Conservation (phyloP, 2,888 invertebrate species). For the Limnephilus auricula region DNA sequence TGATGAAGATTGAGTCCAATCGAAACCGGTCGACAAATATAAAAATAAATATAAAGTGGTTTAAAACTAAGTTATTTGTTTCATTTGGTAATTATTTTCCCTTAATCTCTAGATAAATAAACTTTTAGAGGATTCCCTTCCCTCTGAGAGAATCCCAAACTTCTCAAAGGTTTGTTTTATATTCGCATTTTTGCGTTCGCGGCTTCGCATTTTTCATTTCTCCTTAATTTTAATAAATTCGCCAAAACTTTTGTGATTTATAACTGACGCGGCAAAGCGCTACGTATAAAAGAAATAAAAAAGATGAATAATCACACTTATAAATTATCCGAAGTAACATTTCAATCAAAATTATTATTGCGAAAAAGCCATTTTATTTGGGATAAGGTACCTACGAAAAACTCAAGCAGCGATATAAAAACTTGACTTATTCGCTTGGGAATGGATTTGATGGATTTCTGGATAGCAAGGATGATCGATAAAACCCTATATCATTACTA, state of each 20-base stretch:
- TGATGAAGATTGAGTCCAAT: too few relatives aligned
- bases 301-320: neutral
- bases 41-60: too few relatives aligned
- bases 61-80: too few relatives aligned
- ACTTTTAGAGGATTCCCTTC: neutral
- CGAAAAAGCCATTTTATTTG: neutral
- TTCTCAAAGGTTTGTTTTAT: neutral
- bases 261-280: neutral
- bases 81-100: too few relatives aligned
- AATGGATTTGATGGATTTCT: neutral
- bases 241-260: neutral
- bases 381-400: neutral
- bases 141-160: neutral
- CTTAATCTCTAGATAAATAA: neutral
- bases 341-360: neutral
- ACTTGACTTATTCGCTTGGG: neutral
- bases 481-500: too few relatives aligned
- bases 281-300: neutral
- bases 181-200: neutral
- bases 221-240: conserved; percentile 2
- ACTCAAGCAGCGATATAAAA: neutral
- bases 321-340: neutral
- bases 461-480: too few relatives aligned
- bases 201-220: neutral
- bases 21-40: too few relatives aligned